Percentiles rank a stretch among this genome's conserved stretches.
These are phyloP conservation scores for Dione vanillae DNA, from an alignment of 2,888 invertebrate species.

Conservation along the genomic window DNA sequence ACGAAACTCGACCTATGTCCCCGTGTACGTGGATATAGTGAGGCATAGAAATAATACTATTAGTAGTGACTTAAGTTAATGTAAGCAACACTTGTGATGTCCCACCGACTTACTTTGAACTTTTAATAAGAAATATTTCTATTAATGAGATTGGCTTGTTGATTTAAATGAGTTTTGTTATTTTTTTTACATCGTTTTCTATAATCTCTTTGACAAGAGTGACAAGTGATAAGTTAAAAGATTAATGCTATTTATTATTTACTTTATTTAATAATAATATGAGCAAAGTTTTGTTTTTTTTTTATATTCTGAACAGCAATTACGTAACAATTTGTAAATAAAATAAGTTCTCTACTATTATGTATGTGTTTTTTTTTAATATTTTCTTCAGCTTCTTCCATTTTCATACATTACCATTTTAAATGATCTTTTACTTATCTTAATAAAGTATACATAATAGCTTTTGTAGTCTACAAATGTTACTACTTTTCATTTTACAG, in stretches of 20 bases:
- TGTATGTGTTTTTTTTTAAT: too few species aligned
- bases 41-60: constrained; percentile 59
- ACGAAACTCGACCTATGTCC: constrained; percentile 59
- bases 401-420: too few species aligned
- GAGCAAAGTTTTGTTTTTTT: neutral
- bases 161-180: too few species aligned
- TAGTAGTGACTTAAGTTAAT: constrained; percentile 29
- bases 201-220: neutral
- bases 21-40: constrained; percentile 72
- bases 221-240: neutral
- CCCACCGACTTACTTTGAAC: constrained; percentile 33
- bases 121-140: neutral
- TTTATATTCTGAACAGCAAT: neutral
- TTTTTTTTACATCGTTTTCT: neutral
- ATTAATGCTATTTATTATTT: constrained; percentile 18
- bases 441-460: too few species aligned
- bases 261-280: constrained; percentile 15
- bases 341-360: neutral
- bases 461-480: too few species aligned
- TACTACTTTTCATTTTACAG: too few species aligned
- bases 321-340: constrained; percentile 12
- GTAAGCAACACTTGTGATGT: constrained; percentile 22
- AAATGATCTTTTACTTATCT: too few species aligned
- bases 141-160: too few species aligned
- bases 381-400: too few species aligned